Conservation (phyloP, 2,797 vertebrate genomes). For the Eidolon dupreanum region DNA sequence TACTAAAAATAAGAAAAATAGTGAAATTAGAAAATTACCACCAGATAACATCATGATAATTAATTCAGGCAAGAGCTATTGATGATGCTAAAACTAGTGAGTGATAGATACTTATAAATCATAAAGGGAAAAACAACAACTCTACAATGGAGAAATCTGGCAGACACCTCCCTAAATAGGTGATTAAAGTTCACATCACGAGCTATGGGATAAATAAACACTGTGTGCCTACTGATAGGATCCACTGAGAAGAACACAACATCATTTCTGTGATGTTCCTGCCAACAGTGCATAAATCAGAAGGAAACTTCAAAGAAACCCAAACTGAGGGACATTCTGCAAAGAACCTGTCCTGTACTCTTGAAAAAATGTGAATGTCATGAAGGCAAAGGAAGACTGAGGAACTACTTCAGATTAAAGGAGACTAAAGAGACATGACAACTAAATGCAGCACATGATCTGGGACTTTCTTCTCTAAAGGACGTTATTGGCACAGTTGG, state of each 20-base stretch:
- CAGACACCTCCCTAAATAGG: not conserved
- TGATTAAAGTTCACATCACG: not conserved
- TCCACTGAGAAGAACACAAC: not conserved
- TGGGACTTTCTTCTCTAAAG: not conserved
- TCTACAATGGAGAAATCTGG: not conserved
- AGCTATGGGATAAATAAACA: not conserved
- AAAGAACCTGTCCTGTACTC: not conserved
- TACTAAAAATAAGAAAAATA: not conserved
- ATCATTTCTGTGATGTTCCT: not conserved
- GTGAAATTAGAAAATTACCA: not conserved
- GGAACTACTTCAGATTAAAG: not conserved
- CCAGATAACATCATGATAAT: not conserved
- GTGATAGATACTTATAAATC: not conserved
- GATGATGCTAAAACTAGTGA: not conserved
- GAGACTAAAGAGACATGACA: not conserved
- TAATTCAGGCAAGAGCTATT: not conserved
- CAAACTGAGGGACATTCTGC: not conserved
- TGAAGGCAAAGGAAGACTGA: conserved; percentile 1
- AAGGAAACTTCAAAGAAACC: not conserved
- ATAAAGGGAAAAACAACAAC: not conserved
- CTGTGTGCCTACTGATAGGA: accelerated
- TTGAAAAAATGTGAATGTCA: not conserved
- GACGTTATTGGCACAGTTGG: not conserved
- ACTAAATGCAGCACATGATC: not conserved
- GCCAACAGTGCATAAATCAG: not conserved